Evolutionary conservation across 2,113 vertebrate genomes (phyloP).

Genomic region (Globicephala melas): DNA sequence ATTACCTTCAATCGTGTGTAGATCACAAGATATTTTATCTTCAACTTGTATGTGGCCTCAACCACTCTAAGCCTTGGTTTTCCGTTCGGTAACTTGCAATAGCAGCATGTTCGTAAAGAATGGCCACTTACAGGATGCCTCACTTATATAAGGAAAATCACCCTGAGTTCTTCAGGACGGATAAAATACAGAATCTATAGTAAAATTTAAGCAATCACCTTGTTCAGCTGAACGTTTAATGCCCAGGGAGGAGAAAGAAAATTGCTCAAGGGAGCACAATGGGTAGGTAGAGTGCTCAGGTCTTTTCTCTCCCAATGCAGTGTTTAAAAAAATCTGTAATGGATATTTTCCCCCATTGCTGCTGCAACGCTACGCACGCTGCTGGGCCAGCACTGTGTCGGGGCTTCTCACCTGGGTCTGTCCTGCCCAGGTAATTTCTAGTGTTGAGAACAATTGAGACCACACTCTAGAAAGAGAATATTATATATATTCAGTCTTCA

Average conservation of each 20-base stretch:
- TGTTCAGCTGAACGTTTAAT: neutral
- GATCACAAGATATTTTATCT: neutral
- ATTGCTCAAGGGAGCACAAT: neutral
- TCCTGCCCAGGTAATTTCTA: neutral
- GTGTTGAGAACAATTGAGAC: neutral
- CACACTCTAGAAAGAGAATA: neutral
- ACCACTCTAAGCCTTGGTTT: neutral
- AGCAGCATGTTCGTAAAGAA: neutral
- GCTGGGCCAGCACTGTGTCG: too few relatives aligned
- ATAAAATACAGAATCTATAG: neutral
- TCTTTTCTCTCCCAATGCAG: neutral
- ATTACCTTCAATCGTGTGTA: neutral
- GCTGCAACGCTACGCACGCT: neutral
- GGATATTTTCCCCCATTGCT: accelerated
- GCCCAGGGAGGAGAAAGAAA: neutral
- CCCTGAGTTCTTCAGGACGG: neutral
- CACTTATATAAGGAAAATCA: neutral
- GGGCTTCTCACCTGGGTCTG: neutral
- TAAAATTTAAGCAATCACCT: neutral
- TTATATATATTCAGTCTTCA: neutral
- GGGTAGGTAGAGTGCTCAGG: neutral
- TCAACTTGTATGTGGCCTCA: neutral
- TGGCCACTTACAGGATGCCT: neutral
- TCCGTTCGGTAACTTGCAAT: neutral
- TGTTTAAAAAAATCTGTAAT: neutral